Evolutionary conservation across 2,113 vertebrate genomes (phyloP), one percentile per base, ranked within the genome.

Genomic region (Vimba vimba): DNA sequence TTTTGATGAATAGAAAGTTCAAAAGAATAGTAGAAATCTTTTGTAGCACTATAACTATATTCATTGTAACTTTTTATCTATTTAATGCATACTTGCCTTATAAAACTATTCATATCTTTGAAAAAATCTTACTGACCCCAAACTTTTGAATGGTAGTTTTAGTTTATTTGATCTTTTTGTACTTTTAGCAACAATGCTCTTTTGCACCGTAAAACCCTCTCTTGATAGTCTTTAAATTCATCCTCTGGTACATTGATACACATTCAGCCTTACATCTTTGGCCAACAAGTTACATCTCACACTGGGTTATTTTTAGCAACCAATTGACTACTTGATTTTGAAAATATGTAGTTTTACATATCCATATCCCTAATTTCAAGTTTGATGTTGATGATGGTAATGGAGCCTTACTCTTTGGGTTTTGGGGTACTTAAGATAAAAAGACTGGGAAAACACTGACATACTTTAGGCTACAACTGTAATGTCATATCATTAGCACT

Each of bases 401-500:
- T 27, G n/a, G 25, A 12, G 3, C 60, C 60, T 12, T 6, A 15
- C 2, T n/a, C 0, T n/a, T 43, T 8, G 21, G 4, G 2, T 73
- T 3, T 73, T 4, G 45, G 4, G 69, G 4, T 73, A 69, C 2
- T 69, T 33, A 36, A 69, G 15, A 69, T 36, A 23, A 43, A 71
- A 71, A 23, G 33, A 71, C 43, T 11, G 19, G 21, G 9, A 71
- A 43, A 71, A 71, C 36, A 73, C 33, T 43, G 19, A 43, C 36
- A 73, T 43, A 21, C 19, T 57, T 6, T 57, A 43, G 9, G 33
- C 68, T 73, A 12, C 7, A 45, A 30, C 52, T 21, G 25, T 25
- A 57, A 69, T 43, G 23, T 83, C 36, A 73, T 55, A 33, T 83
- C 82, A 83, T 83, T 83, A 83, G 69, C 52, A 12, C 33, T 60